Percentiles rank a stretch among this genome's conserved stretches.
Conservation (phyloP, 2,888 invertebrate species). For the Octonoba sinensis region DNA sequence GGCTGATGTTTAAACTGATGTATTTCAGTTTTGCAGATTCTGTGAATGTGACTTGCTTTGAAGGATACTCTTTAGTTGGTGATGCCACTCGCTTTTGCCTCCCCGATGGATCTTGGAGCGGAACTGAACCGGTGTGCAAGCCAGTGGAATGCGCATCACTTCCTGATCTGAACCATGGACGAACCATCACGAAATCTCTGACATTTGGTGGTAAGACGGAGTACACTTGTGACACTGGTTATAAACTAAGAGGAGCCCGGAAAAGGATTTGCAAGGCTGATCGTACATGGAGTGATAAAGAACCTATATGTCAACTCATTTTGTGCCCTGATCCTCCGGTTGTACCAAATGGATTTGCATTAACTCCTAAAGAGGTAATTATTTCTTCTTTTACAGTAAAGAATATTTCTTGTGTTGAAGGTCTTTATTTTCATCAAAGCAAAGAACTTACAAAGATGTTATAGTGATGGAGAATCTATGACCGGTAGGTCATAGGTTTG, state of each 20-base stretch:
- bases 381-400: background rate
- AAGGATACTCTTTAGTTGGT: constrained; percentile 68
- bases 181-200: constrained; percentile 18
- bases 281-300: constrained; percentile 69
- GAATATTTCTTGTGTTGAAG: background rate
- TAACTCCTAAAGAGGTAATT: constrained; percentile 44
- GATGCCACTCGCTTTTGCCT: constrained; percentile 67
- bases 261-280: constrained; percentile 68
- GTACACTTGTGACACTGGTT: constrained; percentile 67
- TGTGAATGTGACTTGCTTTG: constrained; percentile 61
- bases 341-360: constrained; percentile 58
- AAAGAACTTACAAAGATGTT: background rate
- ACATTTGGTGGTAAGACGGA: constrained; percentile 38
- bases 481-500: no score
- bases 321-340: constrained; percentile 68
- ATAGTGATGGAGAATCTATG: no score
- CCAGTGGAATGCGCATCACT: constrained; percentile 68
- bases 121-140: constrained; percentile 68
- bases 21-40: constrained; percentile 63
- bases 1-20: no score
- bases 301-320: constrained; percentile 68
- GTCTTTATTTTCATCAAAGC: background rate
- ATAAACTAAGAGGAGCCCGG: constrained; percentile 67
- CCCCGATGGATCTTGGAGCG: constrained; percentile 69
- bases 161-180: constrained; percentile 67